phyloP scores from a whole-genome alignment of 2,797 vertebrate genomes.

The Glossophaga mutica region DNA sequence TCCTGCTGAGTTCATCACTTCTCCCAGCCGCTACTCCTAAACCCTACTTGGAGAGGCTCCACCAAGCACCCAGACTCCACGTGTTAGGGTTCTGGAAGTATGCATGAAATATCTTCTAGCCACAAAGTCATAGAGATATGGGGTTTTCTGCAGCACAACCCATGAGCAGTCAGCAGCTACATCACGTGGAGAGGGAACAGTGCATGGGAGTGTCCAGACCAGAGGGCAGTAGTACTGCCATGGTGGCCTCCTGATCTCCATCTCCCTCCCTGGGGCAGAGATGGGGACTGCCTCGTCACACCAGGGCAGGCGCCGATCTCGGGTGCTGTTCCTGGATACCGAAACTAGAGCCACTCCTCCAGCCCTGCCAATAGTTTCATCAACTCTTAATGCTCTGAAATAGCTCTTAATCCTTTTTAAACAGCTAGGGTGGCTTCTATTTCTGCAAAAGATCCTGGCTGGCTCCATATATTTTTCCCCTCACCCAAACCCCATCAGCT shows the following conservation, averaged over 20 bases:
- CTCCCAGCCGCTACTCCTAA: background rate
- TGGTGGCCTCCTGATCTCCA: background rate
- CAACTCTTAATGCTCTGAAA: background rate
- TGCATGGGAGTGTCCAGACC: accelerated
- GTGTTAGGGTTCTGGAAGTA: background rate
- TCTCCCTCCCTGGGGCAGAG: background rate
- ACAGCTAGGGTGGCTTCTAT: background rate
- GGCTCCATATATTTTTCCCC: background rate
- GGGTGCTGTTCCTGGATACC: background rate
- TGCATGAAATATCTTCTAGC: background rate
- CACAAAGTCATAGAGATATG: background rate
- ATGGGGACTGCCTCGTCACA: accelerated
- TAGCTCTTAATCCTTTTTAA: background rate
- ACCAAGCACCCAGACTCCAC: background rate
- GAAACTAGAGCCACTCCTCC: background rate
- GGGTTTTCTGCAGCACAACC: background rate
- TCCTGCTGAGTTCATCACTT: background rate
- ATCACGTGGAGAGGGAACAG: accelerated
- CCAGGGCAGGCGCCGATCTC: no score
- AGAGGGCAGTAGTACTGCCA: no score
- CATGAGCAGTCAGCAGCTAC: background rate
- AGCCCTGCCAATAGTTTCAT: background rate
- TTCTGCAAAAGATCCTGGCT: background rate
- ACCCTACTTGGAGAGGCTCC: background rate
- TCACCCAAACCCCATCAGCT: background rate